Base-by-base conservation (phyloP, 2,797 vertebrate genomes). In the Arctocebus calabarensis region DNA sequence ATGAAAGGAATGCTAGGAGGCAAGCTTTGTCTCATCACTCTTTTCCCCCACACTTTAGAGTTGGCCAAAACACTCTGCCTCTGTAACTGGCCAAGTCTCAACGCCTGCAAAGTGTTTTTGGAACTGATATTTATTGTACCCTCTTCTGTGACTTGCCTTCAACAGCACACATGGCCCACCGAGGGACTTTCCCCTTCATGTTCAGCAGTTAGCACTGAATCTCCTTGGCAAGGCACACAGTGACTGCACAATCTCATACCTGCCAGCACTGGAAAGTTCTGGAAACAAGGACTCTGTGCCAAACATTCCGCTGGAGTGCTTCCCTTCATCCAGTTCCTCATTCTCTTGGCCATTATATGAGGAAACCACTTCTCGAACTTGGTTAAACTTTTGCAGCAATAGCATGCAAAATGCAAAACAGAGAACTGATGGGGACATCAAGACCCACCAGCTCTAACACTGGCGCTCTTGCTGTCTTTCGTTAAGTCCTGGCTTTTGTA, bases 261-360 rank as follows among this genome's bases (percentile, higher is more conserved):
- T 98, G 97, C 98, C 98, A 97, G 97, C 85, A 59, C 85, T 97
- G 97, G 97, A 98, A 98, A 98, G 97, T 98, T 98, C 98, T 98
- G 98, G 98, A 97, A 98, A 98, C 87, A 81, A 96, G 96, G 94
- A 96, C 93, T 97, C 95, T 91, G 93, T 98, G 97, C 98, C 98
- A 98, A 96, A 96, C 98, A 98, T 98, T 98, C 98, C 98, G 98
- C 95, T 93, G 48, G 95, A 97, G 97, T 88, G 95, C 97, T 97
- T 96, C 75, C 78, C 98, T 95, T 96, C 97, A 98, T 94, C 96
- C 96, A 97, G 94, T 97, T 96, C 97, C 97, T 98, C 90, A 82
- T 64, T 66, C 83, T 92, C 88, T 83, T 16, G 7, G 85, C 88
- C 11, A 0, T 17, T 73, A 70, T 84, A 90, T 1, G n/a, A 86